Evolutionary conservation across 2,797 vertebrate genomes (phyloP).

Genomic region (Hirundo rustica): DNA sequence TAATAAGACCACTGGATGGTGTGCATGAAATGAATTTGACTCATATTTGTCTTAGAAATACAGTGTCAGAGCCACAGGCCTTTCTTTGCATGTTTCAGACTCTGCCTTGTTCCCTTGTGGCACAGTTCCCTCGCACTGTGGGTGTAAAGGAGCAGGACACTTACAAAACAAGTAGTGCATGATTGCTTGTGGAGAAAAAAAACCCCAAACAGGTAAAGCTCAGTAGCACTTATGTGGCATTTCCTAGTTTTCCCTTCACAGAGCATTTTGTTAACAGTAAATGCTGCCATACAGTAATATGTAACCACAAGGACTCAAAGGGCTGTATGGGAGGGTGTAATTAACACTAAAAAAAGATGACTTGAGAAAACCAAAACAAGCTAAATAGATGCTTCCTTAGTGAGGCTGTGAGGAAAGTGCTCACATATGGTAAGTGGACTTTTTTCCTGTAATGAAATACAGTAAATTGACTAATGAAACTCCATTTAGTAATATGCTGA

Average conservation of each 20-base stretch:
- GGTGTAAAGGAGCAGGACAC: not conserved
- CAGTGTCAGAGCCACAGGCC: not conserved
- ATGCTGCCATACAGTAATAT: not conserved
- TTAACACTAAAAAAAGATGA: not conserved
- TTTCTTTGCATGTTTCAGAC: not conserved
- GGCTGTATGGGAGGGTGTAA: not conserved
- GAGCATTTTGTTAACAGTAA: not conserved
- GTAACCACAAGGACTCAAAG: not conserved
- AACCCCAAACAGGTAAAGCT: rapidly evolving
- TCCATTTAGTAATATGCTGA: not conserved
- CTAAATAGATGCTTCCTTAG: not conserved
- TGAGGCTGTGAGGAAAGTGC: not conserved
- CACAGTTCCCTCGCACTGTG: rapidly evolving
- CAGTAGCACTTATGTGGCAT: not conserved
- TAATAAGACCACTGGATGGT: not conserved
- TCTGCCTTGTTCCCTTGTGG: not conserved
- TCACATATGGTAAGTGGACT: not conserved
- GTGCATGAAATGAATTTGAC: not conserved
- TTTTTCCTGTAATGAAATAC: not conserved
- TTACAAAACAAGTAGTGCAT: not conserved
- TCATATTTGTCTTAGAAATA: not conserved
- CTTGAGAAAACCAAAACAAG: not conserved
- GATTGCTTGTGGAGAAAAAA: not conserved
- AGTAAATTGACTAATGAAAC: not conserved
- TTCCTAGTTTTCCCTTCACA: not conserved